These are phyloP conservation scores for Mungos mungo DNA, from an alignment of 2,113 vertebrate species.

Conservation along the genomic window DNA sequence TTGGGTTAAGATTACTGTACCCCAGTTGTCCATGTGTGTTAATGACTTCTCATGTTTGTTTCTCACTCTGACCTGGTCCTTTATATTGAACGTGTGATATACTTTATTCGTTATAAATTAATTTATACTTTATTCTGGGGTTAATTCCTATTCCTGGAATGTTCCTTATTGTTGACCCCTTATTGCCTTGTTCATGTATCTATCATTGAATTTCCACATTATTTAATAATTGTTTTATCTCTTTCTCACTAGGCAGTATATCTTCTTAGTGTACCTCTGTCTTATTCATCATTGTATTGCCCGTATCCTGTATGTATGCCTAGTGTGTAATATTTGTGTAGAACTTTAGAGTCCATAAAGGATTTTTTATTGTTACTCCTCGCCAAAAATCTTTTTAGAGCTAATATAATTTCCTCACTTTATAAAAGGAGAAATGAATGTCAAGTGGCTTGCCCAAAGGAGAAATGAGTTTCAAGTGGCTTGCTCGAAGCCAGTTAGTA, in stretches of 20 bases:
- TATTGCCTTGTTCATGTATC: background rate
- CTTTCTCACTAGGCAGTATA: background rate
- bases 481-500: background rate
- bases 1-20: background rate
- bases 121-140: background rate
- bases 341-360: slow-evolving; percentile 10
- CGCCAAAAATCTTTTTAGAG: slow-evolving; percentile 16
- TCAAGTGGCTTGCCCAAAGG: background rate
- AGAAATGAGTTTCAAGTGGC: background rate
- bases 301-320: background rate
- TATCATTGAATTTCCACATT: slow-evolving; percentile 11
- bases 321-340: background rate
- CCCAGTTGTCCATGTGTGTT: background rate
- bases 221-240: background rate
- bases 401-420: background rate
- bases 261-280: background rate
- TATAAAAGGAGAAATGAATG: background rate
- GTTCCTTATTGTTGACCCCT: background rate
- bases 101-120: background rate
- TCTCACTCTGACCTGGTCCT: background rate
- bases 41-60: background rate
- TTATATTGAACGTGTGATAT: background rate
- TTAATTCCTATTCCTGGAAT: background rate
- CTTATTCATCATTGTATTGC: background rate
- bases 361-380: slow-evolving; percentile 24